These are phyloP conservation scores for Sapayoa aenigma DNA, from an alignment of 2,113 vertebrate genomes.

Conservation along the genomic window DNA sequence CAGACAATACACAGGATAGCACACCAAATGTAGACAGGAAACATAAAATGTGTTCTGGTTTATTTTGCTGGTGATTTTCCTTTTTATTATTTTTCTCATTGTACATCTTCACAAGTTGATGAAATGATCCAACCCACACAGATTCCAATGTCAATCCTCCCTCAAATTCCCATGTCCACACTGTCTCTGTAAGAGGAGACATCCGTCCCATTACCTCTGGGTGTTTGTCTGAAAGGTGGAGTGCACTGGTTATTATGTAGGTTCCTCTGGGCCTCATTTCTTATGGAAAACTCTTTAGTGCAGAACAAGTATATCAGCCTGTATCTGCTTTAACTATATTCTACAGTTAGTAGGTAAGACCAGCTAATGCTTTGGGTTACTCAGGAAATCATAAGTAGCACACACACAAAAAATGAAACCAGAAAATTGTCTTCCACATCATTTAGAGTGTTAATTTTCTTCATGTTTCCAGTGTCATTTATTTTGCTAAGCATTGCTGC, in stretches of 20 bases:
- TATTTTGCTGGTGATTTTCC: background rate
- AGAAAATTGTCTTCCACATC: background rate
- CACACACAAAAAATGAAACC: background rate
- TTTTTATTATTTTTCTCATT: background rate
- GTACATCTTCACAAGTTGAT: background rate
- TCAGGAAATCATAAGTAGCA: constrained; percentile 28
- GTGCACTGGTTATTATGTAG: background rate
- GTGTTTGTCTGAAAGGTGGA: background rate
- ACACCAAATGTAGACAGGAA: background rate
- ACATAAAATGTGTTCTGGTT: background rate
- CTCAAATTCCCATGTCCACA: background rate
- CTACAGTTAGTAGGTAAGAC: constrained; percentile 48
- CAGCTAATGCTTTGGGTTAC: constrained; percentile 41
- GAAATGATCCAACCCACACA: background rate
- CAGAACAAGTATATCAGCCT: background rate
- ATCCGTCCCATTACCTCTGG: background rate
- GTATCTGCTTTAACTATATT: background rate
- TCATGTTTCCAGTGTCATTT: constrained; percentile 14
- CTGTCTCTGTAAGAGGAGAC: background rate
- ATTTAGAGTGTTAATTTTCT: background rate
- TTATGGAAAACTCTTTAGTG: background rate
- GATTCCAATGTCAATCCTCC: background rate
- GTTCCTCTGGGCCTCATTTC: background rate
- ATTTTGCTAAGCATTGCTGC: constrained; percentile 11
- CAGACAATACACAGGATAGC: background rate